Evolutionary conservation across 2,113 vertebrate genomes (phyloP).

Genomic region (Nannospalax galili): DNA sequence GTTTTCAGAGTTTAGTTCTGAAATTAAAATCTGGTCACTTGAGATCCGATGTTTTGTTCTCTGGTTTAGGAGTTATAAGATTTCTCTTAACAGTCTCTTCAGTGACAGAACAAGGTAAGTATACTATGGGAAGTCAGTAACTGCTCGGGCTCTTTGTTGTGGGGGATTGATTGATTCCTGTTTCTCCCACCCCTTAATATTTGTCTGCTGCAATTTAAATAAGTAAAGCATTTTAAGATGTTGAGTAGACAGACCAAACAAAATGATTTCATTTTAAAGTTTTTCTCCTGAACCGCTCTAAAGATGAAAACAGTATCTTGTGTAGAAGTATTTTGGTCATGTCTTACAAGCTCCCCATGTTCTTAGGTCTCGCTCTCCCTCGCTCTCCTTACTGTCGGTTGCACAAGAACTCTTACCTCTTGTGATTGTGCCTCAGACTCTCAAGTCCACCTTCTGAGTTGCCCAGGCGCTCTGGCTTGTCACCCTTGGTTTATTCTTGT

Average conservation of each 20-base stretch:
- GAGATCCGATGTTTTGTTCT: slow-evolving; percentile 82
- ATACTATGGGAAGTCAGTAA: slow-evolving; percentile 79
- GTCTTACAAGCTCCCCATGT: slow-evolving; percentile 81
- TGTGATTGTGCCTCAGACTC: slow-evolving; percentile 88
- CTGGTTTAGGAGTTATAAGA: slow-evolving; percentile 75
- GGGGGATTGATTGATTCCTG: neutral
- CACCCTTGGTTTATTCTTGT: slow-evolving; percentile 84
- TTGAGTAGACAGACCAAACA: slow-evolving; percentile 80
- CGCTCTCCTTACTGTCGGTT: slow-evolving; percentile 85
- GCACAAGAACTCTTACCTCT: slow-evolving; percentile 87
- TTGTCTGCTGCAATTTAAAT: slow-evolving; percentile 69
- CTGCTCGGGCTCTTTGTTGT: slow-evolving; percentile 59
- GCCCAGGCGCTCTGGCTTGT: slow-evolving; percentile 85
- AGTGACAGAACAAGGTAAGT: slow-evolving; percentile 89
- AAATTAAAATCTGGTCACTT: slow-evolving; percentile 79
- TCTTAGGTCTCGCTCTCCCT: slow-evolving; percentile 80
- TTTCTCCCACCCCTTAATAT: neutral
- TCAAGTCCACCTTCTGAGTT: slow-evolving; percentile 83
- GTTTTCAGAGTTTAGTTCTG: slow-evolving; percentile 82
- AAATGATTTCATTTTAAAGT: slow-evolving; percentile 72
- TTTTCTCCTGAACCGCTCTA: slow-evolving; percentile 71
- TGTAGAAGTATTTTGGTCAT: slow-evolving; percentile 86
- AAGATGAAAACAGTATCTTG: slow-evolving; percentile 75
- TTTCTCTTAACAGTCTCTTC: slow-evolving; percentile 82
- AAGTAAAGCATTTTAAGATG: slow-evolving; percentile 69